Conservation (phyloP, 1,140 invertebrate species). For the Eumaeus atala region DNA sequence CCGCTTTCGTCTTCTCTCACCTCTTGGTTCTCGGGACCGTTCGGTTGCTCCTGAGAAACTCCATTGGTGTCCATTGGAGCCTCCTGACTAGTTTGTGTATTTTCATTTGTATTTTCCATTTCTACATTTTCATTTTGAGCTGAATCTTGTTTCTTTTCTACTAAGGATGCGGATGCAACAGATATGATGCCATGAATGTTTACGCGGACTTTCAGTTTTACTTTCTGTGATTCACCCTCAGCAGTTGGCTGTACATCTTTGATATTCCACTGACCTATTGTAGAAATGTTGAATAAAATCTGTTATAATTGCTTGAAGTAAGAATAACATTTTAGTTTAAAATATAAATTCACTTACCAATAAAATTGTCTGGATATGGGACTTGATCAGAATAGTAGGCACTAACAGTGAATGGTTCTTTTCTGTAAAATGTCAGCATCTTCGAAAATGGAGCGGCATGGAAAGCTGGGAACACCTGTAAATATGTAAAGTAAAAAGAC, state of each 20-base stretch:
- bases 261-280: conserved; percentile 85
- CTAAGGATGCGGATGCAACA: conserved; percentile 87
- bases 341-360: conserved; percentile 78
- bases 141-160: conserved; percentile 85
- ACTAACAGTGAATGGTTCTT: conserved; percentile 88
- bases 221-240: conserved; percentile 93
- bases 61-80: conserved; percentile 66
- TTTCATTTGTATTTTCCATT: conserved; percentile 69
- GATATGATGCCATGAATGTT: conserved; percentile 95
- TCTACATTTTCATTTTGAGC: conserved; percentile 76
- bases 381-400: conserved; percentile 86
- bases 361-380: conserved; percentile 84
- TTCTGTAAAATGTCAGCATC: conserved; percentile 93
- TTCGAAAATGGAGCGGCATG: conserved; percentile 95
- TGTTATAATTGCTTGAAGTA: conserved; percentile 1
- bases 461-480: conserved; percentile 88
- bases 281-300: conserved; percentile 15
- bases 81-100: conserved; percentile 65
- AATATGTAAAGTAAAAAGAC: conserved; percentile 28
- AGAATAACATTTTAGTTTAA: conserved; percentile 3
- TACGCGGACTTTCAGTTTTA: conserved; percentile 96
- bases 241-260: conserved; percentile 88
- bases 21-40: conserved; percentile 65
- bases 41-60: conserved; percentile 52
- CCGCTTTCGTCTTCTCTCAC: conserved; percentile 71